phyloP scores from a whole-genome alignment of 1,140 invertebrate species.

The Pseudomyrmex flavicornis region DNA sequence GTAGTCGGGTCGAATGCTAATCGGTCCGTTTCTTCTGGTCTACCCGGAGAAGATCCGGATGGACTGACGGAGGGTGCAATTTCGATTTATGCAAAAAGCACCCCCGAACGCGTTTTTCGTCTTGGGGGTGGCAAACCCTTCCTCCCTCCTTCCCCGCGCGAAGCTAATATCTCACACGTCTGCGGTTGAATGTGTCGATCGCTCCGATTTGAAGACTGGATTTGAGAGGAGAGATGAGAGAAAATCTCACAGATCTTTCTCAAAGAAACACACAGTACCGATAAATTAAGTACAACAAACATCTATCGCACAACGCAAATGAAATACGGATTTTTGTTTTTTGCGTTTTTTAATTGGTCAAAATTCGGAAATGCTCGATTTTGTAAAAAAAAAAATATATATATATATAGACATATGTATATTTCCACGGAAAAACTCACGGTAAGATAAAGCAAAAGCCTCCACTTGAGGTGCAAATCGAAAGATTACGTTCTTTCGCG shows the following conservation, averaged over 20 bases:
- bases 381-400: not conserved
- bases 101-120: constrained; percentile 19
- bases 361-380: not conserved
- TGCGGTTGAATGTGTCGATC: not conserved
- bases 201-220: not conserved
- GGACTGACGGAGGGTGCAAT: constrained; percentile 14
- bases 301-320: no score
- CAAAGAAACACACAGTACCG: not conserved
- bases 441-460: constrained; percentile 41
- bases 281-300: no score
- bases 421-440: constrained; percentile 26
- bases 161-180: constrained; percentile 19
- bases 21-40: constrained; percentile 43
- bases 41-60: constrained; percentile 33
- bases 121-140: not conserved
- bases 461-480: constrained; percentile 1
- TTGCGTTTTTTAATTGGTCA: no score
- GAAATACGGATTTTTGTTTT: no score
- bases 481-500: constrained; percentile 10
- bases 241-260: not conserved
- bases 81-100: constrained; percentile 57
- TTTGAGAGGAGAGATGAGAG: not conserved
- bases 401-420: not conserved
- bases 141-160: no score
- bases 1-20: constrained; percentile 53